Conservation (phyloP, 2,797 vertebrate genomes). For the Anguilla obscura region DNA sequence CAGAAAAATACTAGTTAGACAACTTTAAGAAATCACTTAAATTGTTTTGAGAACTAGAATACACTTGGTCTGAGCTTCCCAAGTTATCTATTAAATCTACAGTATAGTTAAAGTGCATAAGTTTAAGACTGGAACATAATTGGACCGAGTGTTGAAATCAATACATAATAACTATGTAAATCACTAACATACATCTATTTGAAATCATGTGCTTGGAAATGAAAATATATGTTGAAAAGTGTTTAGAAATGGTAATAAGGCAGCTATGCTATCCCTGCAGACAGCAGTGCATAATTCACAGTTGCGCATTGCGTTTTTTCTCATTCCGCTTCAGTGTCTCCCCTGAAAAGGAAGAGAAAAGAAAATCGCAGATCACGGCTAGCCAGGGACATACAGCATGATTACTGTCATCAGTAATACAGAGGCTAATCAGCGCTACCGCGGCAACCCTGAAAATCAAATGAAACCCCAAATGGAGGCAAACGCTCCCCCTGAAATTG, state of each 20-base stretch:
- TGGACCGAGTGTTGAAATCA: neutral
- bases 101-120: neutral
- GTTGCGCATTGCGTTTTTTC: slow-evolving; percentile 35
- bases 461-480: neutral
- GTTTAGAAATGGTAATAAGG: neutral
- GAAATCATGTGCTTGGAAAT: neutral
- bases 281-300: slow-evolving; percentile 6
- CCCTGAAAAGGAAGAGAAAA: slow-evolving; percentile 57
- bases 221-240: neutral
- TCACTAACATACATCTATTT: neutral
- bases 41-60: neutral
- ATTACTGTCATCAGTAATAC: slow-evolving; percentile 7
- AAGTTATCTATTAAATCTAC: neutral
- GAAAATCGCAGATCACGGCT: slow-evolving; percentile 49
- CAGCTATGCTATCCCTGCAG: neutral
- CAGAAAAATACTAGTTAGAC: neutral
- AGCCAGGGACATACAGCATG: slow-evolving; percentile 19
- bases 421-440: neutral
- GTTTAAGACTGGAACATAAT: neutral
- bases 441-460: neutral
- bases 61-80: neutral
- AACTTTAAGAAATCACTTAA: neutral
- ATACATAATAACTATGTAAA: neutral
- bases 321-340: slow-evolving; percentile 46
- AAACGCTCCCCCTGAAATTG: neutral